A percentile compares a stretch with the other conserved stretches of the same genome.
phyloP scores from a whole-genome alignment of 2,797 vertebrate species.

The Allenopithecus nigroviridis region DNA sequence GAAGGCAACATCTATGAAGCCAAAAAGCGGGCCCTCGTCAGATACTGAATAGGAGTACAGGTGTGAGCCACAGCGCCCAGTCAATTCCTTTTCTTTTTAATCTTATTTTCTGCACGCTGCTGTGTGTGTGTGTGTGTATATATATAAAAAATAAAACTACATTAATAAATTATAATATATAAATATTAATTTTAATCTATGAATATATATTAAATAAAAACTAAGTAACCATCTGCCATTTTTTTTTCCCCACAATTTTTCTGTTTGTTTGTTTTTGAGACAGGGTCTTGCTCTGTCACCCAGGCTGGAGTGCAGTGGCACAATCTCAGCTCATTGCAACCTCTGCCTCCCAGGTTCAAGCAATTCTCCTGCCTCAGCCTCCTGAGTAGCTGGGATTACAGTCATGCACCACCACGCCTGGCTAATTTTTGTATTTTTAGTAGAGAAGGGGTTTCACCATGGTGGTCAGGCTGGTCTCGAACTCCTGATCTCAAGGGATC shows the following conservation, averaged over 20 bases:
- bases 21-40: too few relatives aligned
- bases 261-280: background rate
- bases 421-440: background rate
- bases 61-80: too few relatives aligned
- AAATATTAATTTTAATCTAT: too few relatives aligned
- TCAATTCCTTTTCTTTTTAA: too few relatives aligned
- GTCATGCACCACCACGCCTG: background rate
- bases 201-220: too few relatives aligned
- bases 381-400: background rate
- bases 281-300: background rate
- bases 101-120: too few relatives aligned
- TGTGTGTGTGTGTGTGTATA: too few relatives aligned
- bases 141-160: too few relatives aligned
- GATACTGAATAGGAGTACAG: background rate
- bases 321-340: background rate
- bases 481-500: background rate
- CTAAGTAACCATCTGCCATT: background rate
- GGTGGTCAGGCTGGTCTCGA: background rate
- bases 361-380: background rate
- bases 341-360: background rate
- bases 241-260: background rate
- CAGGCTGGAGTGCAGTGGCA: background rate
- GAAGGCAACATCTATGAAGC: background rate
- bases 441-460: background rate
- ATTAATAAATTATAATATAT: too few relatives aligned